Evolutionary conservation across 2,113 vertebrate genomes (phyloP), one percentile per base, ranked within the genome.

Genomic region (Ondatra zibethicus): DNA sequence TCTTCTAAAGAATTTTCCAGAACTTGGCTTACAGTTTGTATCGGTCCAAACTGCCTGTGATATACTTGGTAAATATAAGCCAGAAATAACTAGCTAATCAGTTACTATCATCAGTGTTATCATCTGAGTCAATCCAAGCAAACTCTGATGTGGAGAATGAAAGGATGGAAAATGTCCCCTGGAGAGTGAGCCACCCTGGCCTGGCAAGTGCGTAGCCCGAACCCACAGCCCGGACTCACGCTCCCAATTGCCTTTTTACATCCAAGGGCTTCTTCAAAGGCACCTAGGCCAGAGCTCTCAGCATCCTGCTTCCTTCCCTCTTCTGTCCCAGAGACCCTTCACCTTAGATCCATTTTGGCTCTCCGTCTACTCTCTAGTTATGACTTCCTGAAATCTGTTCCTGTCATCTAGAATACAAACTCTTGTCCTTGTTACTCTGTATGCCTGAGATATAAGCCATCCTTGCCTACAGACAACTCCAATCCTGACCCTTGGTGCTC

Each of bases 51-150:
- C 55, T 16, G 68, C 68, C 92, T 33, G 7, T 76, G 92, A 96
- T 31, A 47, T 9, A 75, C 50, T 96, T 72, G 84, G 86, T 84
- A 93, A 96, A 94, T 58, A 93, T 0, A 16, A 95, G 93, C 70
- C 73, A 94, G 94, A 93, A 89, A 95, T 80, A 96, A 96, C 94
- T 94, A 96, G 89, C 75, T 94, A 85, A 85, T 81, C 70, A 97
- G 58, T 58, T 58, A 52, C 87, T 47, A 21, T 70, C 81, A 77
- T 84, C 77, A 39, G 4, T 5, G 47, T 91, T 80, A 89, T 89
- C 65, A 78, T 70, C 94, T 91, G 77, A 82, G 91, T 72, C n/a
- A 31, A 39, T 29, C 47, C 2, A 1, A 63, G 82, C n/a, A 21
- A n/a, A n/a, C n/a, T n/a, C 0, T 77, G 85, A 72, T 12, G 19